These are phyloP conservation scores for Turritopsis rubra DNA, from an alignment of 30 jellyfish, hydroid and myxozoan genomes.

Conservation along the genomic window DNA sequence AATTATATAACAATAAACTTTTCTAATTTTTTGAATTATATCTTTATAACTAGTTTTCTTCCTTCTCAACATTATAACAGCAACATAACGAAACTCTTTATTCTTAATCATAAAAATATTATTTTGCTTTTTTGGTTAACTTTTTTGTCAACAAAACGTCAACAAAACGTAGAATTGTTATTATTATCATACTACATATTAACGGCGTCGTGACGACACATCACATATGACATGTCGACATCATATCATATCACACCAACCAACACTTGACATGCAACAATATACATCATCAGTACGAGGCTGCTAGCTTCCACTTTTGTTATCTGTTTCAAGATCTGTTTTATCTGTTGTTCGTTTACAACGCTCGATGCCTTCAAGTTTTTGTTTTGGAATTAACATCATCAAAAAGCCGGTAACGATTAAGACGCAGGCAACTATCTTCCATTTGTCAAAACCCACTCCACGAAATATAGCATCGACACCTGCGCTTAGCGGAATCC, in stretches of 20 bases:
- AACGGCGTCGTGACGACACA: too few relatives aligned
- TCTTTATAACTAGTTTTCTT: too few relatives aligned
- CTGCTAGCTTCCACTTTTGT: not conserved
- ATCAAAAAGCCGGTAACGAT: slow-evolving; percentile 66
- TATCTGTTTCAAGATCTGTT: not conserved
- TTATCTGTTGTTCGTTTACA: not conserved
- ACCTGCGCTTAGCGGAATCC: slow-evolving; percentile 77
- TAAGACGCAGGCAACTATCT: slow-evolving; percentile 61
- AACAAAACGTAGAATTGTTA: too few relatives aligned
- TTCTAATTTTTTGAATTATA: too few relatives aligned
- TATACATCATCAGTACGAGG: not conserved
- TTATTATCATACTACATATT: too few relatives aligned
- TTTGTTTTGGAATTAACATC: slow-evolving; percentile 67
- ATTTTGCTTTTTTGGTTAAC: too few relatives aligned
- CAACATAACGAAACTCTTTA: too few relatives aligned
- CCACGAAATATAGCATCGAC: slow-evolving; percentile 61
- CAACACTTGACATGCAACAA: not conserved
- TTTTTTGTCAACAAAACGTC: too few relatives aligned
- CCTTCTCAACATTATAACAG: too few relatives aligned
- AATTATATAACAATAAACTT: too few relatives aligned
- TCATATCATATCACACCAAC: not conserved
- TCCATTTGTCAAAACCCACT: slow-evolving; percentile 41
- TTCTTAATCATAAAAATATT: too few relatives aligned
- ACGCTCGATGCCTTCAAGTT: slow-evolving; percentile 15
- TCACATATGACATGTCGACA: not conserved